Percentiles rank a stretch among this genome's conserved stretches.
phyloP scores from a whole-genome alignment of 2,888 invertebrate species.

The Drosophila kuntzei region DNA sequence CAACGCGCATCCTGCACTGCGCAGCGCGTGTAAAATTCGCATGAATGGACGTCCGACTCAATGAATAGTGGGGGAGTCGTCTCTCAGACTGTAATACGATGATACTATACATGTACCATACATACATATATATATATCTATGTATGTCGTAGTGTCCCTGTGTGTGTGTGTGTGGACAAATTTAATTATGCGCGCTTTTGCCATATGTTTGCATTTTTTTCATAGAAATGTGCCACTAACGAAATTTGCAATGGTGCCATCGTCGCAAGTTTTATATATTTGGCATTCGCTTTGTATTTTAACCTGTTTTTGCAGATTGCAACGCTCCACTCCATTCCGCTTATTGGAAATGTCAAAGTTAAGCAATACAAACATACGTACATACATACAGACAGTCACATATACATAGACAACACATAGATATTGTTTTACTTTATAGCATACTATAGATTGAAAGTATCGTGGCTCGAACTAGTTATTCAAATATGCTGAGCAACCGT shows the following conservation, averaged over 20 bases:
- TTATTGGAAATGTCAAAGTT: constrained; percentile 78
- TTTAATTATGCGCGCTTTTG: constrained; percentile 77
- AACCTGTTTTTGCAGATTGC: constrained; percentile 78
- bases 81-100: constrained; percentile 51
- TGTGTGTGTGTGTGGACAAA: constrained; percentile 49
- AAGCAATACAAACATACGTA: constrained; percentile 62
- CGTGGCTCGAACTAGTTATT: constrained; percentile 80
- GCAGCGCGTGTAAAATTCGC: constrained; percentile 77
- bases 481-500: constrained; percentile 72
- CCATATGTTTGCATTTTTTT: constrained; percentile 72
- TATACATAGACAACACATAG: constrained; percentile 8
- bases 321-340: constrained; percentile 48
- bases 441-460: constrained; percentile 79
- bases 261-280: constrained; percentile 32
- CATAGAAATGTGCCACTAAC: constrained; percentile 59
- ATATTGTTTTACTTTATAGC: constrained; percentile 59
- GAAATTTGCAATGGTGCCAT: constrained; percentile 73
- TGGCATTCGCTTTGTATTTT: constrained; percentile 68
- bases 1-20: constrained; percentile 76
- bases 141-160: background rate
- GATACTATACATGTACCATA: constrained; percentile 29
- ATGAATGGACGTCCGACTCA: constrained; percentile 72
- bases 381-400: background rate
- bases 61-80: constrained; percentile 57
- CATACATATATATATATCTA: constrained; percentile 4